Evolutionary conservation across 2,888 invertebrate genomes (phyloP), one percentile per base, ranked within the genome.

Genomic region (Acanthosepion lycidas): DNA sequence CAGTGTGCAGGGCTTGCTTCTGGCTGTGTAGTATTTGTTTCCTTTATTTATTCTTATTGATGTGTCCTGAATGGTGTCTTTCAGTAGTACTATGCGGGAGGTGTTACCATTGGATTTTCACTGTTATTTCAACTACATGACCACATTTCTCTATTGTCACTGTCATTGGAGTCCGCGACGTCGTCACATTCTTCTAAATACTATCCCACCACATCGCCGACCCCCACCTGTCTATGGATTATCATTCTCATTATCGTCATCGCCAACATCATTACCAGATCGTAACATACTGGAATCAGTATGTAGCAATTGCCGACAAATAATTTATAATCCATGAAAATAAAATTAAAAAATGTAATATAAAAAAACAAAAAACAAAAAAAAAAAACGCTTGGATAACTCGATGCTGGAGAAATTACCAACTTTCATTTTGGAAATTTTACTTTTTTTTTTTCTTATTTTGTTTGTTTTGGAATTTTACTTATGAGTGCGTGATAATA

Each of bases 231-330:
- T 42, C 33, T 42, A 91, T 91, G 92, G 51, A 92, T 92, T 51
- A 48, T 92, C 48, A 92, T 49, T 42, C 91, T 91, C 33, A 23
- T 51, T 92, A 28, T 51, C 23, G 92, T 28, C 92, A 51, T 28
- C n/a, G 33, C 33, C 91, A 91, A 48, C 91, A 48, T 6, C 92
- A 49, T 12, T 51, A 92, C 26, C 33, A 15, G n/a, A n/a, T n/a
- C n/a, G 18, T 59, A 33, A n/a, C 78, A 78, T 33, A 33, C n/a
- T 15, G 48, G 48, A 92, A 91, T 42, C 42, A 15, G 42, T 18
- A 8, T 91, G 94, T 78, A 95, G 94, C 64, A 95, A 94, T n/a
- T 91, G 92, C 53, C 94, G 94, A 78, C 78, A 15, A 78, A 78
- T 78, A 12, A 78, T n/a, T 78, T n/a, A n/a, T n/a, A 51, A 92